Conservation (phyloP, 1,140 invertebrate species). For the Zaprionus africanus region DNA sequence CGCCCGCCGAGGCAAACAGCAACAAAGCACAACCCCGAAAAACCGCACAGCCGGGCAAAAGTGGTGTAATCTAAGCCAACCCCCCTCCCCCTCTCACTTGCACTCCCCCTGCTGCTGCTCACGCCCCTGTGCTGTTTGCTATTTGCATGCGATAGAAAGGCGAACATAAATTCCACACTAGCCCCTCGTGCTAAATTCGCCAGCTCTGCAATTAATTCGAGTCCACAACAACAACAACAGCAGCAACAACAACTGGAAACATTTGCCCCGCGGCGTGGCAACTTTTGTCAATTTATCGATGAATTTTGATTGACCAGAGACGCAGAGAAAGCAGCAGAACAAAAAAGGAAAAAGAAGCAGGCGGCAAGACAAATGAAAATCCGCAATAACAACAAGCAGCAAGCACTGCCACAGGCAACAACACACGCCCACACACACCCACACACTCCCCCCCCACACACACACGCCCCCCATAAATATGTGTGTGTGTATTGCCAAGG, state of each 20-base stretch:
- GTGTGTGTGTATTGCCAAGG: constrained; percentile 9
- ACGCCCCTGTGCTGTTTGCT: constrained; percentile 27
- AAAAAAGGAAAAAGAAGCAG: background rate
- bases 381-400: constrained; percentile 20
- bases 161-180: constrained; percentile 77
- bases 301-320: constrained; percentile 51
- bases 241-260: background rate
- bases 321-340: background rate
- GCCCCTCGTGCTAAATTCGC: constrained; percentile 30
- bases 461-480: background rate
- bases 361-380: constrained; percentile 3
- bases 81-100: too few relatives aligned
- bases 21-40: constrained; percentile 25
- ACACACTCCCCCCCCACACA: background rate
- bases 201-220: constrained; percentile 69
- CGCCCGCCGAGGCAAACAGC: constrained; percentile 32
- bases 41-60: constrained; percentile 22
- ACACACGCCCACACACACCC: background rate
- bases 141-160: constrained; percentile 45
- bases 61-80: constrained; percentile 34
- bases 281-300: constrained; percentile 47
- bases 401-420: background rate
- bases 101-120: background rate
- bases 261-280: constrained; percentile 22
- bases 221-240: constrained; percentile 35